phyloP scores from a whole-genome alignment of 2,797 vertebrate species.

The Sebastes trivittatus region DNA sequence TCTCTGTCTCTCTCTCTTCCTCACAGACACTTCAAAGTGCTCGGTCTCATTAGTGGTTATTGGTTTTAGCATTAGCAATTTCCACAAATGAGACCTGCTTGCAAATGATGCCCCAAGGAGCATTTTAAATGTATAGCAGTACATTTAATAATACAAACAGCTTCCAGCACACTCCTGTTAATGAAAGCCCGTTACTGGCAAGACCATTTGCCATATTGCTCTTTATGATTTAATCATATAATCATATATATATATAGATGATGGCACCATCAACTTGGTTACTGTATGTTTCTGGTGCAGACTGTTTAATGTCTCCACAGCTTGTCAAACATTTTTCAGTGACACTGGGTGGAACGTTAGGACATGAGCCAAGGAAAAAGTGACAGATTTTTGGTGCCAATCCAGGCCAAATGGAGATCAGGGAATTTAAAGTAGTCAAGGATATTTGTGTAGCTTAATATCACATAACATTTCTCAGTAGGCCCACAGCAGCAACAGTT shows the following conservation, averaged over 20 bases:
- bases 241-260: background rate
- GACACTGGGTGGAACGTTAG: background rate
- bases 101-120: constrained; percentile 38
- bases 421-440: background rate
- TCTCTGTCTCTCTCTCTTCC: background rate
- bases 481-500: background rate
- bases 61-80: constrained; percentile 45
- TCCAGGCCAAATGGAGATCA: background rate
- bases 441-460: background rate
- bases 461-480: background rate
- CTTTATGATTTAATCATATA: constrained; percentile 1
- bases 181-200: background rate
- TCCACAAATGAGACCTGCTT: constrained; percentile 40
- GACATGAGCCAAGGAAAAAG: background rate
- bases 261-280: background rate
- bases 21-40: constrained; percentile 17
- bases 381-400: background rate
- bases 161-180: background rate
- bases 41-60: constrained; percentile 43
- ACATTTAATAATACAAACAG: constrained; percentile 37
- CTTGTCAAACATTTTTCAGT: fast-evolving
- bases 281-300: background rate
- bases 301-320: background rate
- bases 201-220: constrained; percentile 7
- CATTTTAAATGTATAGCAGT: constrained; percentile 35